Base-by-base conservation (phyloP, 2,888 invertebrate species). In the Chalcosyrphus nemorum region DNA sequence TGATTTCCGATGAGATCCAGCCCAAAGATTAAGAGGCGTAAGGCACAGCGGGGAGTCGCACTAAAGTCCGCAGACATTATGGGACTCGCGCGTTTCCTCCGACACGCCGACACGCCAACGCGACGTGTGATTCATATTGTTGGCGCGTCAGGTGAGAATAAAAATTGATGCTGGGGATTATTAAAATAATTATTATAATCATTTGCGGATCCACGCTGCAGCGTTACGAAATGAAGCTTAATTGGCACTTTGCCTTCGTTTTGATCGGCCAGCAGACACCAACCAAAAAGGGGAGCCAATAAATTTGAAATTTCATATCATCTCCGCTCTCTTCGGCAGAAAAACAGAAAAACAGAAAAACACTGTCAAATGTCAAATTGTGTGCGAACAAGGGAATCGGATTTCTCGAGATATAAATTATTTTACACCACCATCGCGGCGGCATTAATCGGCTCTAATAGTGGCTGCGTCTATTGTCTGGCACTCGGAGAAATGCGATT, bases 1-100 rank as follows among this genome's bases (percentile, higher is more conserved):
- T 91, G 91, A 91, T 91, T 91, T 90, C 88, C 90, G 89, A 91
- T 91, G 89, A 90, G 90, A 89, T 89, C 89, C 89, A 88, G 88
- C 61, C 32, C 87, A 87, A 87, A 89, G 89, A 91, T 90, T 89
- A 90, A 89, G 72, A 77, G 89, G 88, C 89, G 90, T 88, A 89
- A 88, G 86, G 86, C 89, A 70, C 91, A 89, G 89, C 89, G 89
- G 90, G 90, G 89, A 88, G 88, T 86, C 86, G 59, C 45, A 59
- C 50, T 56, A 52, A 1, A 27, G 9, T 59, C 27, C 63, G 29
- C n/a, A 29, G 27, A 47, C 45, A 38, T 21, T 24, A 52, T 43
- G 61, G 17, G 11, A 43, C 47, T 68, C 50, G 57, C 50, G 45
- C 87, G 87, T 84, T 87, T 86, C 88, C 87, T 86, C n/a, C n/a